Evolutionary conservation across 1,140 invertebrate species (phyloP), one percentile per base, ranked within the genome.

Genomic region (Rhagoletis zephyria): DNA sequence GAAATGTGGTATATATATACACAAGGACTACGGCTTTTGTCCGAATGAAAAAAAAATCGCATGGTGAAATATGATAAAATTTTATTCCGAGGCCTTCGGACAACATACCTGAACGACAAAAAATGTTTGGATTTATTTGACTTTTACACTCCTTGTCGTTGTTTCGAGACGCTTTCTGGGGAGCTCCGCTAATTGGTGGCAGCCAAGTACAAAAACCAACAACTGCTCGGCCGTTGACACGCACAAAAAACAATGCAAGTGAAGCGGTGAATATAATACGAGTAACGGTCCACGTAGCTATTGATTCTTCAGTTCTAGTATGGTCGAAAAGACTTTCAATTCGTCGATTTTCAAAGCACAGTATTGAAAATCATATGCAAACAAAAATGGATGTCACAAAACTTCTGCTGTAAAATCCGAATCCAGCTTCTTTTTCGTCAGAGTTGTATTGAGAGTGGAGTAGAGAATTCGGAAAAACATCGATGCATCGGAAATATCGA

Each of bases 21-120:
- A 81, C 74, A 81, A 81, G 48, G 74, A 81, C 74, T 81, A 56
- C 19, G 48, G 48, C 74, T 81, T 60, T 81, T 81, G 42, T 30
- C 7, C 61, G 12, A 16, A n/a, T n/a, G 4, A 4, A 63, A 56
- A 81, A 7, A 56, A 77, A 81, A 30, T 16, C 3, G 2, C 9
- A 63, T 63, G n/a, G 12, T 4, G 1, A 81, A 9, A 77, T 16
- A 77, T 51, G 16, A 2, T 12, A 42, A 64, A 16, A 9, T 16
- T n/a, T 64, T 16, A 64, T n/a, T n/a, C 16, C 9, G 16, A 7
- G 59, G 59, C 30, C 30, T 30, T 30, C 12, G 59, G 59, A 40
- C 40, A 67, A 45, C 67, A 42, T 74, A 81, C 74, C 48, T 81
- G 48, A 10, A 56, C 51, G 51, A 56, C 0, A 10, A 7, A 30